Percentiles rank a stretch among this genome's conserved stretches.
Evolutionary conservation across 2,113 vertebrate species (phyloP).

Genomic region (Pseudorasbora parva): DNA sequence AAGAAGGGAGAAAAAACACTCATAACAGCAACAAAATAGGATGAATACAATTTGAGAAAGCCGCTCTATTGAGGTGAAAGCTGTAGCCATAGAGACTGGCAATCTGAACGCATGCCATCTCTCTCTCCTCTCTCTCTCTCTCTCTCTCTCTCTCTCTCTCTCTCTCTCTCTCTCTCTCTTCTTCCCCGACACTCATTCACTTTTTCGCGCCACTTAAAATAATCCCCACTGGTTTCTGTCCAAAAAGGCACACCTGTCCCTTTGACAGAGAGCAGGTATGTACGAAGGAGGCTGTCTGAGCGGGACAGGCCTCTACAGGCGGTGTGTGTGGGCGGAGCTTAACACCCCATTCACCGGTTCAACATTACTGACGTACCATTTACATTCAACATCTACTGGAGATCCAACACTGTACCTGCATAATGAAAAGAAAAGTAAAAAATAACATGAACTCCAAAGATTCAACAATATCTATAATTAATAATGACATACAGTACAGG

Average conservation of each 20-base stretch:
- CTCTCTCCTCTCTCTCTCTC: background rate
- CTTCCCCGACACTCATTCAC: background rate
- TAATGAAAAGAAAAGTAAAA: background rate
- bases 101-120: background rate
- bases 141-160: background rate
- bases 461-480: background rate
- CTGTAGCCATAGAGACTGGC: constrained; percentile 4
- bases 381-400: background rate
- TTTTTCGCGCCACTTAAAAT: background rate
- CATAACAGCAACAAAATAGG: background rate
- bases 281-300: background rate
- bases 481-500: background rate
- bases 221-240: background rate
- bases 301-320: background rate
- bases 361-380: background rate
- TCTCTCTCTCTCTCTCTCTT: background rate
- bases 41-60: background rate
- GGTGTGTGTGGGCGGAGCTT: background rate
- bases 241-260: background rate
- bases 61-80: background rate
- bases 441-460: background rate
- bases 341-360: background rate
- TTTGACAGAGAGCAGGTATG: background rate
- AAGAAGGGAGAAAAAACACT: background rate
- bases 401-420: background rate